phyloP scores from a whole-genome alignment of 1,140 invertebrate genomes.

The Trigoniulus corallinus region DNA sequence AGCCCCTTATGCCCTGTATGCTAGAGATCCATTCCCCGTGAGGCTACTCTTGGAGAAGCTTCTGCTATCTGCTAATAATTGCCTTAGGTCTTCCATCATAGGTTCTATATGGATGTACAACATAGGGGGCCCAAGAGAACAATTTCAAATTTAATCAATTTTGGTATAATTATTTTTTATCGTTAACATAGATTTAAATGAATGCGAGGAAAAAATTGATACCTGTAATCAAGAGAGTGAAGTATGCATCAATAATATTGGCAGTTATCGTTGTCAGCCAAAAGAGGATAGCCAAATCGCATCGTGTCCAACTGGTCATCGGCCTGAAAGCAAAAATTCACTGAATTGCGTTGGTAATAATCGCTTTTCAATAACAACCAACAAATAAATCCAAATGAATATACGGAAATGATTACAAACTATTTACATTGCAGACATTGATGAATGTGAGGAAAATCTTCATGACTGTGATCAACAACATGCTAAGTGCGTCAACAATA shows the following conservation, averaged over 20 bases:
- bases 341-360: not conserved
- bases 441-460: slow-evolving; percentile 34
- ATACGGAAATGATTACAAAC: no score
- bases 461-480: slow-evolving; percentile 28
- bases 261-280: slow-evolving; percentile 25
- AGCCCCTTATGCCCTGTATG: no score
- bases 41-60: no score
- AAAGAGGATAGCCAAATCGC: slow-evolving; percentile 10
- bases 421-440: slow-evolving; percentile 30
- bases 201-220: slow-evolving; percentile 29
- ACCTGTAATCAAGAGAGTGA: slow-evolving; percentile 19
- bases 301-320: not conserved
- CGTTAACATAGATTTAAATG: slow-evolving; percentile 35
- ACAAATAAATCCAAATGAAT: no score
- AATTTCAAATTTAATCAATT: not conserved
- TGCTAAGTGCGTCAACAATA: slow-evolving; percentile 33
- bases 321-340: not conserved
- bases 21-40: no score
- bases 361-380: no score
- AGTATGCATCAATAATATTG: slow-evolving; percentile 24
- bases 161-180: not conserved
- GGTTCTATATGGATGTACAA: no score
- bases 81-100: no score
- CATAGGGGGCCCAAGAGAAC: no score
- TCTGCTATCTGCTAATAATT: no score